Conservation (phyloP, 1,140 invertebrate genomes). For the Mamestra configurata region DNA sequence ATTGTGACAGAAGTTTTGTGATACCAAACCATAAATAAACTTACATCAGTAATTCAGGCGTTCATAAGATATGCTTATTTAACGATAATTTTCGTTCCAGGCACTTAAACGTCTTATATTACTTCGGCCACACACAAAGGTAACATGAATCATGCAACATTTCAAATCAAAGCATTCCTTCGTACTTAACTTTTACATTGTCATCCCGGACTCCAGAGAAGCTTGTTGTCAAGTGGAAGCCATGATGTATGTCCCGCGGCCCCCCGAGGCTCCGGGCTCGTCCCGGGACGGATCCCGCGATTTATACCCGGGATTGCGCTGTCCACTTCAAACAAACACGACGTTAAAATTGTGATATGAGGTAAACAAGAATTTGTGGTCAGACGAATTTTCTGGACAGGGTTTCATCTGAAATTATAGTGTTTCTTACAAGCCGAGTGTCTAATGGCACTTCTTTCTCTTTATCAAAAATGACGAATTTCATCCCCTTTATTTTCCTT, state of each 20-base stretch:
- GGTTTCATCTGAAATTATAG: neutral
- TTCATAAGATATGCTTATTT: no score
- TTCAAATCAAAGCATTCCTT: constrained; percentile 49
- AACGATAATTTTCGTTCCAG: no score
- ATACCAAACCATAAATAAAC: no score
- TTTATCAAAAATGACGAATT: no score
- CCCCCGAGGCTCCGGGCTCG: constrained; percentile 68
- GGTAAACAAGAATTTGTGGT: constrained; percentile 34
- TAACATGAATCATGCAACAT: neutral
- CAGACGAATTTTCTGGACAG: neutral
- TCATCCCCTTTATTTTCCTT: no score
- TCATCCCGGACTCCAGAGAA: constrained; percentile 49
- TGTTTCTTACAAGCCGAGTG: neutral
- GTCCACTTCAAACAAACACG: constrained; percentile 84
- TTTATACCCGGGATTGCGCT: constrained; percentile 81
- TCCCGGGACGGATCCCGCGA: constrained; percentile 64
- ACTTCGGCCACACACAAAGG: neutral
- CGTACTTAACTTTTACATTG: constrained; percentile 50
- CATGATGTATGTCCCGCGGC: constrained; percentile 75
- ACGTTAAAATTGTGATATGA: constrained; percentile 74
- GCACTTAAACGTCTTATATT: no score
- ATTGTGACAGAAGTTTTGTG: no score
- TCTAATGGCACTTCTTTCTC: no score
- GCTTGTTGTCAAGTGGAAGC: constrained; percentile 61
- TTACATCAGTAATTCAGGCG: no score